Conservation (phyloP, 2,797 vertebrate genomes). For the Urophycis tenuis region DNA sequence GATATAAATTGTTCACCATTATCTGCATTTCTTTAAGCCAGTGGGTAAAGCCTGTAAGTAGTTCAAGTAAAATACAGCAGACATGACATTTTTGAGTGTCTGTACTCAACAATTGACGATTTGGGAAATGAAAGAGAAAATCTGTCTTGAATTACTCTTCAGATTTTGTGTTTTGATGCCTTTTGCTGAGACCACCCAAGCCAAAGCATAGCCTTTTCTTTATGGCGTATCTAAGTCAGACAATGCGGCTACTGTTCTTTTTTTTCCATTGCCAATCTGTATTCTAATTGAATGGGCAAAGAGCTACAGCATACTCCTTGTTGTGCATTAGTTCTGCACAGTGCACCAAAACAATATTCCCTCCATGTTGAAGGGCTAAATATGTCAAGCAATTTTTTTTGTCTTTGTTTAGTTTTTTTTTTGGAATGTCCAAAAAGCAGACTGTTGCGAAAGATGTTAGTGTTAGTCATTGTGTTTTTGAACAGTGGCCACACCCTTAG, state of each 20-base stretch:
- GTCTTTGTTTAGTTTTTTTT: background rate
- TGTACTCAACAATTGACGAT: background rate
- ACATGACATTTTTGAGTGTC: background rate
- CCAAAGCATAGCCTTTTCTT: background rate
- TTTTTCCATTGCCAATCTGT: background rate
- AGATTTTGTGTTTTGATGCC: background rate
- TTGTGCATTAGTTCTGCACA: background rate
- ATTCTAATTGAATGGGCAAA: background rate
- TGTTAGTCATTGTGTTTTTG: slow-evolving; percentile 38
- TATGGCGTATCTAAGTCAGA: background rate
- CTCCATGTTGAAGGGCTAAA: background rate
- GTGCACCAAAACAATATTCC: background rate
- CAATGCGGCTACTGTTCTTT: background rate
- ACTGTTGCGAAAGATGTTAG: slow-evolving; percentile 39
- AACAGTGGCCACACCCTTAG: slow-evolving; percentile 43
- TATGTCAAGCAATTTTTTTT: background rate
- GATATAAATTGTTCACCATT: slow-evolving; percentile 1
- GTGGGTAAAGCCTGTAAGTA: too few relatives aligned
- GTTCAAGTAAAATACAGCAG: background rate
- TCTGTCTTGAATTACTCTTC: background rate
- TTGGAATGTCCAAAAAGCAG: slow-evolving; percentile 25
- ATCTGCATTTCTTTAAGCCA: background rate
- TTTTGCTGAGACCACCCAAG: background rate
- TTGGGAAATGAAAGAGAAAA: background rate
- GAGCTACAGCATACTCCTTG: background rate